These are phyloP conservation scores for Ostrea edulis DNA, from an alignment of 1,140 invertebrate species.

Conservation along the genomic window DNA sequence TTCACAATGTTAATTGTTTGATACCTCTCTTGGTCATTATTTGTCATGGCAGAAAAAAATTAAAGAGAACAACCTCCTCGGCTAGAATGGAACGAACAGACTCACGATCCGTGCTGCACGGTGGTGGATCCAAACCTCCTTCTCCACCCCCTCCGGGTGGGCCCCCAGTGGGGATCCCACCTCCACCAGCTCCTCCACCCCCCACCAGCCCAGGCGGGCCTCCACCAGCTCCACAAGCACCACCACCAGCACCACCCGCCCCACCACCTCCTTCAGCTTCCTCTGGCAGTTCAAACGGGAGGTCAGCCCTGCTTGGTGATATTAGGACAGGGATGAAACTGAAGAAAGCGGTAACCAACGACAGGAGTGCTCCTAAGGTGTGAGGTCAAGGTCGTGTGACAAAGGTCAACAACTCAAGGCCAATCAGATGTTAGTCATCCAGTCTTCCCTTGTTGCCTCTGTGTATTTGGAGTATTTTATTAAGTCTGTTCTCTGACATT, in stretches of 20 bases:
- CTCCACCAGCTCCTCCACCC: conserved; percentile 38
- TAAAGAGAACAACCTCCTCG: conserved; percentile 19
- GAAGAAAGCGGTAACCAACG: conserved; percentile 92
- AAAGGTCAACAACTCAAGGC: neutral
- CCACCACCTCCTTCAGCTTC: conserved; percentile 13
- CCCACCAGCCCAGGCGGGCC: conserved; percentile 24
- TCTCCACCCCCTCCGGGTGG: conserved; percentile 31
- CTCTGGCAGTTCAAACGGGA: neutral
- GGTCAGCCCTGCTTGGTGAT: conserved; percentile 86
- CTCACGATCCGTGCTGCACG: neutral
- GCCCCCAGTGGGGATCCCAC: conserved; percentile 23
- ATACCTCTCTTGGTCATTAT: too few relatives aligned
- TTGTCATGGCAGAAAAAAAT: neutral
- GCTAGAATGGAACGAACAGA: conserved; percentile 15
- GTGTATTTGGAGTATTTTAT: too few relatives aligned
- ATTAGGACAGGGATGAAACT: conserved; percentile 90
- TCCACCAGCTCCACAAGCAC: conserved; percentile 30
- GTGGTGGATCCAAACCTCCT: conserved; percentile 32
- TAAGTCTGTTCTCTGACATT: too few relatives aligned
- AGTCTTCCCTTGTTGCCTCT: too few relatives aligned
- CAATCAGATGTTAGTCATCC: too few relatives aligned
- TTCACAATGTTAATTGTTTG: too few relatives aligned
- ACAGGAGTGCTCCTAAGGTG: conserved; percentile 88
- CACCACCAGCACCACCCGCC: too few relatives aligned
- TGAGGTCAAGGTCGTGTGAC: neutral